phyloP scores from a whole-genome alignment of 2,113 vertebrate species.

The Ctenomys sociabilis region DNA sequence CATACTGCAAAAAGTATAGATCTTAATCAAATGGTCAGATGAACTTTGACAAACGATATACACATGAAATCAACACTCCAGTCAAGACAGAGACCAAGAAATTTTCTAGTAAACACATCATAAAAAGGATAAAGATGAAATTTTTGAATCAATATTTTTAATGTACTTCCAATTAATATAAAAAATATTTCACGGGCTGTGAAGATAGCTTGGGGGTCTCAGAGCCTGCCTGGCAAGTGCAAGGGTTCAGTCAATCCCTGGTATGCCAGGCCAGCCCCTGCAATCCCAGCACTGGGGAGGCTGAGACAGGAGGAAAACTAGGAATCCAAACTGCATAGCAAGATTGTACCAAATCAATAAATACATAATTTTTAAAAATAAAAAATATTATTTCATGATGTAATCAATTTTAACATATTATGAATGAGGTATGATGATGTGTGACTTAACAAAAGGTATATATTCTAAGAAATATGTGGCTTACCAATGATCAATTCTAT shows the following conservation, averaged over 20 bases:
- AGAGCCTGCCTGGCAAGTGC: too few species aligned
- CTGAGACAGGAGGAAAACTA: too few species aligned
- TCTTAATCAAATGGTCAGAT: background rate
- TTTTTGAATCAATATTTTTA: slow-evolving; percentile 14
- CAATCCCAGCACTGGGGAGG: too few species aligned
- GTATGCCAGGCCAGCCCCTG: too few species aligned
- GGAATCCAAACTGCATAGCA: too few species aligned
- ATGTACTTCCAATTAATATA: background rate
- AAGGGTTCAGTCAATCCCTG: too few species aligned
- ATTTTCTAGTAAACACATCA: slow-evolving; percentile 12
- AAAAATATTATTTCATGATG: slow-evolving; percentile 31
- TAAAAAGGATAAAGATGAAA: background rate
- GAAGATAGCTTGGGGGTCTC: too few species aligned
- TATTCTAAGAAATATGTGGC: background rate
- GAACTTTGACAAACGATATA: background rate
- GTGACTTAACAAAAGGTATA: background rate
- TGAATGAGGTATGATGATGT: background rate
- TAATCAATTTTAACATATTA: slow-evolving; percentile 18
- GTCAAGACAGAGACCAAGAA: background rate
- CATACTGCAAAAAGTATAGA: background rate
- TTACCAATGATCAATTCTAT: background rate
- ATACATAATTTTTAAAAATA: too few species aligned
- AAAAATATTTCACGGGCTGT: too few species aligned
- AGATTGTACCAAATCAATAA: too few species aligned
- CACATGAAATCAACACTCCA: background rate